Base-by-base conservation (phyloP, 2,113 vertebrate genomes). In the Apus apus region DNA sequence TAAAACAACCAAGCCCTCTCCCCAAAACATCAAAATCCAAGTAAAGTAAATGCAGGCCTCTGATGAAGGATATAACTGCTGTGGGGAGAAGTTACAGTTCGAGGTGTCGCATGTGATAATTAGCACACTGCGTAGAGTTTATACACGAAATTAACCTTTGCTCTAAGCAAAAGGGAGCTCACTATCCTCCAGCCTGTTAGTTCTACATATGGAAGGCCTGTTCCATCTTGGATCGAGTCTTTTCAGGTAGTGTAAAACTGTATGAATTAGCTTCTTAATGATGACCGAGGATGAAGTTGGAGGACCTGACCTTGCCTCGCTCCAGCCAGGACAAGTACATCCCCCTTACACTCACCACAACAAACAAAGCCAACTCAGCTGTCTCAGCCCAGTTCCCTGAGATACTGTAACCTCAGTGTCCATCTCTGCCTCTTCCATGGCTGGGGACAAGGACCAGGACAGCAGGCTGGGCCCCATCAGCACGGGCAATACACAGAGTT, bases 401-500 rank as follows among this genome's bases (percentile, higher is more conserved):
- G 20, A 11, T 1, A 2, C 5, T 1, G 43, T 23, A 75, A 61
- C 26, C 45, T 16, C 62, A 36, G 0, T 1, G 0, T 8, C 61
- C 58, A 54, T 2, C 60, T 12, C 26, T 14, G 71, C 16, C 53
- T 12, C 3, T 22, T 26, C 40, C 22, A 3, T 1, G 14, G 34
- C 76, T 32, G 40, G 36, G 51, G 11, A 26, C 40, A 18, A 65
- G 50, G 30, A 40, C 43, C 79, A 56, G 78, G 25, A 51, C 1
- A 3, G 53, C 40, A 22, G 58, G 40, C 51, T 60, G 56, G 18
- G 5, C 30, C 3, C 65, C 21, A 13, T 6, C 57, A 58, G n/a
- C 71, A 64, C 0, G 0, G 43, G 48, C 71, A 65, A 29, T 1
- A 8, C 0, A 0, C 56, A 72, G 51, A 79, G 34, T 36, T 48